A percentile compares a stretch with the other conserved stretches of the same genome.
Conservation (phyloP, 1,140 invertebrate genomes). For the Contarinia nasturtii region DNA sequence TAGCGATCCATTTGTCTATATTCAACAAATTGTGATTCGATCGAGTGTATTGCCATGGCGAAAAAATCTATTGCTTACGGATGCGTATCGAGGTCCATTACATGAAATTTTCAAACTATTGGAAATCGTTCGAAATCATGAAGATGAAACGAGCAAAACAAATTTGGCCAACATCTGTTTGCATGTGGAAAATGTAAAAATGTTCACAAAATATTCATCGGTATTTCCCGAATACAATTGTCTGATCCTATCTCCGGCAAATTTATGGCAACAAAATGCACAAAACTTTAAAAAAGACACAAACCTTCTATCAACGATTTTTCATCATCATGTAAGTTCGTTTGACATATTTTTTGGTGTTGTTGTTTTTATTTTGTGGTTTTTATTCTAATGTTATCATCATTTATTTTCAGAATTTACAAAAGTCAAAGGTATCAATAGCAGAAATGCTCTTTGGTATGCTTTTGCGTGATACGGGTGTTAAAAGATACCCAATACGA, state of each 20-base stretch:
- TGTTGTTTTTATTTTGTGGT: background rate
- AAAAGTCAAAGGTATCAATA: slow-evolving; percentile 62
- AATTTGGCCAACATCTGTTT: slow-evolving; percentile 67
- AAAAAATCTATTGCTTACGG: slow-evolving; percentile 54
- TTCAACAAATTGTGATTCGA: slow-evolving; percentile 60
- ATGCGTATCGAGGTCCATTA: slow-evolving; percentile 75
- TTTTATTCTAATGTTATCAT: background rate
- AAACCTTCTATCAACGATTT: slow-evolving; percentile 60
- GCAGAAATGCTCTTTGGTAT: slow-evolving; percentile 85
- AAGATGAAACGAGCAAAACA: slow-evolving; percentile 44
- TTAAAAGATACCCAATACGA: slow-evolving; percentile 68
- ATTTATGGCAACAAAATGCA: slow-evolving; percentile 75
- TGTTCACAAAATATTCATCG: slow-evolving; percentile 28
- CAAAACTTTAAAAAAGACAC: slow-evolving; percentile 55
- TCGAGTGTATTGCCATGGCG: slow-evolving; percentile 68
- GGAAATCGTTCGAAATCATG: slow-evolving; percentile 68
- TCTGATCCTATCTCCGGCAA: slow-evolving; percentile 80
- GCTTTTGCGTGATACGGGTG: slow-evolving; percentile 70
- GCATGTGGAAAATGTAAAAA: slow-evolving; percentile 63
- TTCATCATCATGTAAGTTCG: slow-evolving; percentile 53
- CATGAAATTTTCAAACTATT: slow-evolving; percentile 71
- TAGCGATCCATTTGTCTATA: slow-evolving; percentile 41
- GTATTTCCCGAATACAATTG: slow-evolving; percentile 80
- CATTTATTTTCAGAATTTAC: slow-evolving; percentile 34
- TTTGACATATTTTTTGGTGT: slow-evolving; percentile 1